Percentiles rank a stretch among this genome's conserved stretches.
These are phyloP conservation scores for Rhynchophorus ferrugineus DNA, from an alignment of 1,140 invertebrate genomes.

Conservation along the genomic window DNA sequence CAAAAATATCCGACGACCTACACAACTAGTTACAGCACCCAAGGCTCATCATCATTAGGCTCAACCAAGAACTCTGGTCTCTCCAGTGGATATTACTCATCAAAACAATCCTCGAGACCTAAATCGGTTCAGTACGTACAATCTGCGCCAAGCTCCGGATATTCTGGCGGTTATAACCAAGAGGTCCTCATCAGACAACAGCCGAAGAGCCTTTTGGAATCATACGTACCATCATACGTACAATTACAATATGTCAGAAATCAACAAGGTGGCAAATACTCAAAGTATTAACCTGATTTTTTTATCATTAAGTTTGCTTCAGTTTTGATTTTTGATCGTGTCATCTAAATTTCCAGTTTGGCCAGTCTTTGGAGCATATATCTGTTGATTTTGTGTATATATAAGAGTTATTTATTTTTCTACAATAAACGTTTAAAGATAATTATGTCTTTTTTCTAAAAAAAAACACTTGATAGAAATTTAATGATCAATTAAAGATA, in stretches of 20 bases:
- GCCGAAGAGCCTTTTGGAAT: constrained; percentile 34
- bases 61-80: no score
- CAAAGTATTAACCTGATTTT: constrained; percentile 5
- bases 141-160: constrained; percentile 2
- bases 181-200: constrained; percentile 22
- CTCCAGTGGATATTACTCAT: background rate
- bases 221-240: constrained; percentile 33
- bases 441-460: background rate
- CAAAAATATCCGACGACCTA: no score
- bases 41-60: constrained; percentile 7
- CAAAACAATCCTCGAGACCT: constrained; percentile 7
- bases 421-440: background rate
- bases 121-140: constrained; percentile 13
- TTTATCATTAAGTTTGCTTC: background rate
- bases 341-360: background rate
- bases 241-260: constrained; percentile 33
- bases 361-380: background rate
- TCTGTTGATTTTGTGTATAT: background rate
- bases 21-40: constrained; percentile 23
- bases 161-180: constrained; percentile 3
- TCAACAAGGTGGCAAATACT: constrained; percentile 7
- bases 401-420: background rate
- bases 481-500: no score
- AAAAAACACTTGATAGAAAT: background rate
- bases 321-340: no score